Base-by-base conservation (phyloP, 2,888 invertebrate species). In the Acleris sparsana region DNA sequence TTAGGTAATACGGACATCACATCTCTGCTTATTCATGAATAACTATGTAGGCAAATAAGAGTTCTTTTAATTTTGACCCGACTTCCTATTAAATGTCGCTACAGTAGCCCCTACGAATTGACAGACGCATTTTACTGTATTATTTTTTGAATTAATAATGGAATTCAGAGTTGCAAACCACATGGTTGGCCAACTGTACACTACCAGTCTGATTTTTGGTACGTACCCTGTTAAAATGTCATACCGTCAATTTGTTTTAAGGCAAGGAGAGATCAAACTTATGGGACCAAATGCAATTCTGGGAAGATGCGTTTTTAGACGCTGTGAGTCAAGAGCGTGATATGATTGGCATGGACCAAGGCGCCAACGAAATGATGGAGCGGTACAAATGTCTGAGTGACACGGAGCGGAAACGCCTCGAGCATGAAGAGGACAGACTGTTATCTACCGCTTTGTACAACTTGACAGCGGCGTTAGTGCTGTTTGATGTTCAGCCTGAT, bases 261-360 rank as follows among this genome's bases (percentile, higher is more conserved):
- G 93, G 95, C 44, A 97, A 97, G 86, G 97, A 97, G 71, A 89
- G 98, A 72, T 96, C 97, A 2, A 94, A 95, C 63, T 89, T 99
- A 39, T 99, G 99, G 99, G 99, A 99, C 88, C 98, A 99, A 93
- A 98, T 98, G 97, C 98, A 98, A 82, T 99, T 99, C 89, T 99
- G 99, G 99, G 99, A 99, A 85, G 99, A 99, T 84, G 97, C 98
- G 0, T 99, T 99, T 83, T 93, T 99, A 63, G 99, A 99, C 89
- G 99, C 99, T 0, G 99, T 99, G 1, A 95, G 96, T 52, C 99
- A 99, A 86, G 99, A 99, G 84, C 94, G 99, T 22, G 99, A 99
- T 82, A 98, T 99, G 95, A 97, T 99, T 74, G 99, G 99, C 62
- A 99, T 99, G 99, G 99, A 99, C 93, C 99, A 99, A 85, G 99